These are phyloP conservation scores for Mus minutoides DNA, from an alignment of 2,797 vertebrate genomes.

Conservation along the genomic window DNA sequence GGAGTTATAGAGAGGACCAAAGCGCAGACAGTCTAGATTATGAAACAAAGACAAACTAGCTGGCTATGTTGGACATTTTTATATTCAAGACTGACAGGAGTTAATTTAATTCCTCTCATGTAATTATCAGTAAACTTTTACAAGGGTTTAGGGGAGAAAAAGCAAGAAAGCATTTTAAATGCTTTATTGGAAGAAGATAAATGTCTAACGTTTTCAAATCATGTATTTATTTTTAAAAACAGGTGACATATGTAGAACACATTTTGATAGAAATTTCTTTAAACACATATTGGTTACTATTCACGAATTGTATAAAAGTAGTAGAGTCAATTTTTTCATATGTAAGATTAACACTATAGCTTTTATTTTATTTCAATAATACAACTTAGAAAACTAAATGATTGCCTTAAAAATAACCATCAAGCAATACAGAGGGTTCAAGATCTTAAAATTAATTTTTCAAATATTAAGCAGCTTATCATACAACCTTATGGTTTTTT, in stretches of 20 bases:
- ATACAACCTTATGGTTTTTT: not conserved
- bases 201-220: constrained; percentile 66
- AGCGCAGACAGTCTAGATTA: constrained; percentile 51
- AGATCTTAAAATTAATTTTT: not conserved
- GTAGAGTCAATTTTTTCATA: constrained; percentile 43
- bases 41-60: not conserved
- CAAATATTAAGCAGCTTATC: not conserved
- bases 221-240: constrained; percentile 65
- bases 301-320: constrained; percentile 64
- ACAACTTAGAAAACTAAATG: not conserved
- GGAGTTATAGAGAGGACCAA: constrained; percentile 42
- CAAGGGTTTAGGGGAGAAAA: constrained; percentile 54
- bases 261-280: constrained; percentile 60
- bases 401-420: not conserved
- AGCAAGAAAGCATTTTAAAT: constrained; percentile 53
- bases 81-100: constrained; percentile 53
- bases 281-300: constrained; percentile 59
- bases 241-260: constrained; percentile 56
- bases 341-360: constrained; percentile 51
- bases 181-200: constrained; percentile 46
- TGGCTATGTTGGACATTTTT: constrained; percentile 26
- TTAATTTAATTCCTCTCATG: constrained; percentile 63
- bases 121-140: constrained; percentile 61
- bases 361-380: constrained; percentile 64
- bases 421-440: constrained; percentile 50